Evolutionary conservation across 2,797 vertebrate species (phyloP).

Genomic region (Dermochelys coriacea): DNA sequence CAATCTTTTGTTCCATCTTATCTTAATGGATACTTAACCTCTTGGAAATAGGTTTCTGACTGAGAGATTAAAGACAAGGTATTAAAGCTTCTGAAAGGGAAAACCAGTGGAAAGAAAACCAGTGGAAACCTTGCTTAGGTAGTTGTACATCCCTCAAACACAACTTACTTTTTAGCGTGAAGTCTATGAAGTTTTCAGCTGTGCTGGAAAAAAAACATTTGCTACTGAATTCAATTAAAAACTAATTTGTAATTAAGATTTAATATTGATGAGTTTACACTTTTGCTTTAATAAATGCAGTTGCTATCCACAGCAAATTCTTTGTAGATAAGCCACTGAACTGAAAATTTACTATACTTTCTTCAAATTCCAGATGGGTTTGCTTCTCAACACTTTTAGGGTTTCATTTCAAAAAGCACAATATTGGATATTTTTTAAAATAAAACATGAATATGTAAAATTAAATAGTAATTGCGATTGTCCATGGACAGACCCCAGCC

Average conservation of each 20-base stretch:
- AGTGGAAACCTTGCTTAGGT: slow-evolving; percentile 40
- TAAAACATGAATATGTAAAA: slow-evolving; percentile 15
- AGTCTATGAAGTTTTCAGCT: slow-evolving; percentile 66
- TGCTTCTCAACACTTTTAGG: neutral
- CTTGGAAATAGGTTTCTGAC: slow-evolving; percentile 46
- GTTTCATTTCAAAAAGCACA: neutral
- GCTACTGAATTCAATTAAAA: slow-evolving; percentile 61
- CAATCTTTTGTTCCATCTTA: slow-evolving; percentile 48
- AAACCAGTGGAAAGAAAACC: slow-evolving; percentile 23
- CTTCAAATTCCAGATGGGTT: slow-evolving; percentile 1
- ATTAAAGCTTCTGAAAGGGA: neutral
- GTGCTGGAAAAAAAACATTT: slow-evolving; percentile 42
- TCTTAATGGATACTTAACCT: slow-evolving; percentile 45
- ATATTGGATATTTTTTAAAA: slow-evolving; percentile 27
- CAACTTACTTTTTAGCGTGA: slow-evolving; percentile 67
- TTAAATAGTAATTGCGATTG: neutral
- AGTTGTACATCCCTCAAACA: slow-evolving; percentile 54
- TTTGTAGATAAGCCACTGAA: slow-evolving; percentile 6
- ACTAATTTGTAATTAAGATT: slow-evolving; percentile 63
- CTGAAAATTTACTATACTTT: slow-evolving; percentile 29
- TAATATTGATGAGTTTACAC: slow-evolving; percentile 54
- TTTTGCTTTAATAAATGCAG: slow-evolving; percentile 49
- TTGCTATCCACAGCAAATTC: slow-evolving; percentile 51
- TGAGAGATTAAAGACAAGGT: neutral
- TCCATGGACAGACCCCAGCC: neutral